These are phyloP conservation scores for Leucopsar rothschildi DNA, from an alignment of 2,113 vertebrate species.

Conservation along the genomic window DNA sequence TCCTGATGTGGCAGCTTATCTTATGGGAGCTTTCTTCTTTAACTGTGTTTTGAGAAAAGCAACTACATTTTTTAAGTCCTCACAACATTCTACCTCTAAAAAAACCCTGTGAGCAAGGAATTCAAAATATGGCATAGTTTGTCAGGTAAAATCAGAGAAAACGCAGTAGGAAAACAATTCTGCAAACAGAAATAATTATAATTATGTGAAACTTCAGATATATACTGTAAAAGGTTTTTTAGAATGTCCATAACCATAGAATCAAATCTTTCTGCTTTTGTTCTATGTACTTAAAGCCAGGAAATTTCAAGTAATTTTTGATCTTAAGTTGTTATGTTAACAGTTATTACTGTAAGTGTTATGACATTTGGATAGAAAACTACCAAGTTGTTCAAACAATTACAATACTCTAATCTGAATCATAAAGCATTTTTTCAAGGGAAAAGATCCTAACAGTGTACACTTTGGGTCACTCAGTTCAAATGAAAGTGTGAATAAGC, in stretches of 20 bases:
- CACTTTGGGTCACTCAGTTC: background rate
- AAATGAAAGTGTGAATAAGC: background rate
- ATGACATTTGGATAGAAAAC: background rate
- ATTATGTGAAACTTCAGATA: background rate
- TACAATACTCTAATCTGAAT: background rate
- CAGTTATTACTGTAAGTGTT: background rate
- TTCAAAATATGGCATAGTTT: background rate
- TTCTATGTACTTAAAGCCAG: background rate
- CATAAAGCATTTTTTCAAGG: background rate
- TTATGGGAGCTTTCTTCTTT: background rate
- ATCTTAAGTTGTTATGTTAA: background rate
- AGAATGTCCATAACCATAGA: background rate
- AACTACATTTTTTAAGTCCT: background rate
- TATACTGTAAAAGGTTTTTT: too few species aligned
- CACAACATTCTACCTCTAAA: background rate
- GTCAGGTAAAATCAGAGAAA: background rate
- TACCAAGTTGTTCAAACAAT: background rate
- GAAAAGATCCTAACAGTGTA: accelerated
- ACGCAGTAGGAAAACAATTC: background rate
- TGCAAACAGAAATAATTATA: background rate
- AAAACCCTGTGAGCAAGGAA: background rate
- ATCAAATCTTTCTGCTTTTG: background rate
- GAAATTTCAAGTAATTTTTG: background rate
- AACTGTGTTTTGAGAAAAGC: background rate
- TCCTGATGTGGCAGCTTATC: background rate